These are phyloP conservation scores for Halocynthia aurantium DNA, from an alignment of 23 tunicate species.

Conservation along the genomic window DNA sequence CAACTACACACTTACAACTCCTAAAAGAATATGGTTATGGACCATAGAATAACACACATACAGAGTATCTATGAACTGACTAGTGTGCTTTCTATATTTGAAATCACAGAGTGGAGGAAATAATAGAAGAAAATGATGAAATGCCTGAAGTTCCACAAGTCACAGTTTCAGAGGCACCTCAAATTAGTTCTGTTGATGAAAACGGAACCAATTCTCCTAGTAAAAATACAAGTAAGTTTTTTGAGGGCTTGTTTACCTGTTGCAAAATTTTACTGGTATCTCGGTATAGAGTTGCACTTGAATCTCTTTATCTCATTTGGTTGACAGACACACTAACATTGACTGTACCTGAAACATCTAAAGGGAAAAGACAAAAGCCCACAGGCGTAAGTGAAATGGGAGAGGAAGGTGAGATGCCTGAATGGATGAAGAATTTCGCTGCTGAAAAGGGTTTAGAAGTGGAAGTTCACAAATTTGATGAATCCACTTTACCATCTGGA, in stretches of 20 bases:
- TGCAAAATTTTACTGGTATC: background rate
- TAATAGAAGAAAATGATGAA: too few species aligned
- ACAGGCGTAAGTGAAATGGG: background rate
- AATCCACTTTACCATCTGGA: conserved; percentile 12
- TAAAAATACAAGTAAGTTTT: background rate
- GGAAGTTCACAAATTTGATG: conserved; percentile 64
- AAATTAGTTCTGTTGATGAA: too few species aligned
- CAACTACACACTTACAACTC: too few species aligned
- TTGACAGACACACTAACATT: background rate
- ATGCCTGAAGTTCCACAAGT: too few species aligned
- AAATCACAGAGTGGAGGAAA: too few species aligned
- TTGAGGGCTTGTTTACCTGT: background rate
- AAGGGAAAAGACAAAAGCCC: background rate
- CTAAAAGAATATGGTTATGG: too few species aligned
- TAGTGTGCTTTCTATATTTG: too few species aligned
- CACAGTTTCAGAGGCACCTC: too few species aligned
- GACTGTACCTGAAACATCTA: conserved; percentile 16
- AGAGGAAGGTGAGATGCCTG: conserved; percentile 51
- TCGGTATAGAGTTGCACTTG: background rate
- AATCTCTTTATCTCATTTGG: background rate
- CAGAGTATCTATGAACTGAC: too few species aligned
- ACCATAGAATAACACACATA: too few species aligned
- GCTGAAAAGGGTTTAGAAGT: conserved; percentile 36
- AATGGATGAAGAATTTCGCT: conserved; percentile 87
- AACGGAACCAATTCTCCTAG: too few species aligned